phyloP scores from a whole-genome alignment of 2,797 vertebrate species.

The Simalia tracyae region DNA sequence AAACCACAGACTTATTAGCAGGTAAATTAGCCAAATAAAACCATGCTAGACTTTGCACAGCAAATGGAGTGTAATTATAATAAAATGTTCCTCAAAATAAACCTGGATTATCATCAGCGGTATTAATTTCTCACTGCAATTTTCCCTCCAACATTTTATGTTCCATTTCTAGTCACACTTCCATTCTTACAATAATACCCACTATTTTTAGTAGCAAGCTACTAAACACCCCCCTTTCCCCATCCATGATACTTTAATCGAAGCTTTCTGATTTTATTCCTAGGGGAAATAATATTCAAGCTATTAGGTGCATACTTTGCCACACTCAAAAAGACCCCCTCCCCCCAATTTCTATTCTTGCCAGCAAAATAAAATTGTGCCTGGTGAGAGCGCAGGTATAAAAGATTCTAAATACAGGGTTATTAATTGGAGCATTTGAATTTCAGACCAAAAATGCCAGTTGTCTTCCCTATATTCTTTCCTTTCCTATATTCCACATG shows the following conservation, averaged over 20 bases:
- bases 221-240: background rate
- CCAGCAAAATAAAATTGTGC: slow-evolving; percentile 31
- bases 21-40: background rate
- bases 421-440: background rate
- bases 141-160: background rate
- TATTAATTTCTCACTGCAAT: background rate
- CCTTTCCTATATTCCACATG: background rate
- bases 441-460: background rate
- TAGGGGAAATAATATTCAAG: background rate
- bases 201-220: slow-evolving; percentile 10
- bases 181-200: background rate
- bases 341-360: background rate
- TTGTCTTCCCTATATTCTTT: background rate
- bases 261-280: slow-evolving; percentile 7
- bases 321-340: slow-evolving; percentile 7
- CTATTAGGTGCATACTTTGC: slow-evolving; percentile 22
- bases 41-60: background rate
- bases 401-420: background rate
- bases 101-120: background rate
- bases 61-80: background rate
- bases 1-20: background rate
- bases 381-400: background rate
- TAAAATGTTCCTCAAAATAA: background rate
- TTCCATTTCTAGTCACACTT: background rate
- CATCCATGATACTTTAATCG: background rate